A percentile compares a stretch with the other conserved stretches of the same genome.
phyloP scores from a whole-genome alignment of 1,140 invertebrate species.

The Caenorhabditis brenneri region DNA sequence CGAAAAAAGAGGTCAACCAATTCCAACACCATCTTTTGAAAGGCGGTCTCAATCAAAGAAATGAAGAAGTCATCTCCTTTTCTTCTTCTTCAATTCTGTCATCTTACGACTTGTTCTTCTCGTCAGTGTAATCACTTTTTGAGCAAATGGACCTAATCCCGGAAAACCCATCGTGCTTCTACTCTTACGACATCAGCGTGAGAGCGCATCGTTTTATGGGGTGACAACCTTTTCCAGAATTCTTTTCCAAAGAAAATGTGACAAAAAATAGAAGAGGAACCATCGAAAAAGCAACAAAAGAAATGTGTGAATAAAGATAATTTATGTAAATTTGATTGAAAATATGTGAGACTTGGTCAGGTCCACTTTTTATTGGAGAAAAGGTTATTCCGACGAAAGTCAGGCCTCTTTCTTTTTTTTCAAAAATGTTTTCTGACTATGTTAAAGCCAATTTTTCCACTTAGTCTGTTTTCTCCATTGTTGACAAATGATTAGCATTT shows the following conservation, averaged over 20 bases:
- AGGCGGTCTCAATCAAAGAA: slow-evolving; percentile 25
- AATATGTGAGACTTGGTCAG: slow-evolving; percentile 24
- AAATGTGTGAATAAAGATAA: not conserved
- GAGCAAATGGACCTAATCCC: slow-evolving; percentile 14
- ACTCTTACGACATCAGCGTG: not conserved
- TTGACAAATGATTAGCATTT: no score
- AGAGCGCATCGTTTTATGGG: slow-evolving; percentile 27
- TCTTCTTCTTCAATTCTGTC: not conserved
- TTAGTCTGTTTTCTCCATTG: not conserved
- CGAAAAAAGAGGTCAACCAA: not conserved
- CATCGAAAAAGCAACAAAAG: not conserved
- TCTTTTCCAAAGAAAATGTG: no score
- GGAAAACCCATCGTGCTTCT: not conserved
- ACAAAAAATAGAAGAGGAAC: not conserved
- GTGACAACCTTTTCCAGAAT: slow-evolving; percentile 23
- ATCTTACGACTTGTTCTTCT: slow-evolving; percentile 31
- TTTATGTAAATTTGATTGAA: slow-evolving; percentile 17
- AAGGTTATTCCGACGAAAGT: not conserved
- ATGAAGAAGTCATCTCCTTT: slow-evolving; percentile 21
- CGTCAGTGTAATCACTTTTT: slow-evolving; percentile 36
- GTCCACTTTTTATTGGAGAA: not conserved
- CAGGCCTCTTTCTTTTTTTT: not conserved
- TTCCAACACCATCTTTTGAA: not conserved
- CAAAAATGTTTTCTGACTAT: not conserved
- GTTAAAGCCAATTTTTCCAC: not conserved